Evolutionary conservation across 2,797 vertebrate genomes (phyloP).

Genomic region (Cryptoblepharus egeriae): DNA sequence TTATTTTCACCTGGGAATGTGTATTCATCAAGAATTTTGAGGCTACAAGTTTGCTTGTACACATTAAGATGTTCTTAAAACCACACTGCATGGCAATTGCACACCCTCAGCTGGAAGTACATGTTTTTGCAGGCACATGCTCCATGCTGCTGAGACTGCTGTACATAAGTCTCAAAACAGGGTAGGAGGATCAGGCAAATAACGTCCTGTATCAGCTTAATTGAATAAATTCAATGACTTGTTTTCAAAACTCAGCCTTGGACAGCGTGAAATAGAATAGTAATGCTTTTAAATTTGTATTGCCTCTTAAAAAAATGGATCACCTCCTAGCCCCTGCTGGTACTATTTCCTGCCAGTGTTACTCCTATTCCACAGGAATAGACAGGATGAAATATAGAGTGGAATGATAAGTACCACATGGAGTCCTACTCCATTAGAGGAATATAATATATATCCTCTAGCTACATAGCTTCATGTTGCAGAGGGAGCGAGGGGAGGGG

Average conservation of each 20-base stretch:
- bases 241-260: not conserved
- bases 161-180: not conserved
- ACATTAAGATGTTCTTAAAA: not conserved
- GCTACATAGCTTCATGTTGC: not conserved
- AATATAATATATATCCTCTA: not conserved
- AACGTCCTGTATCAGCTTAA: constrained; percentile 32
- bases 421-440: not conserved
- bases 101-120: not conserved
- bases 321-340: not conserved
- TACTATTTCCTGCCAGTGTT: not conserved
- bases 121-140: not conserved
- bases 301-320: not conserved
- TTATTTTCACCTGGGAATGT: not conserved
- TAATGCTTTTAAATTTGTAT: not conserved
- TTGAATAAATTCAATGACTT: not conserved
- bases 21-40: not conserved
- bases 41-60: not conserved
- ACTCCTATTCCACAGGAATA: not conserved
- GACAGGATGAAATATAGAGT: not conserved
- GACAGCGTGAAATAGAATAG: not conserved
- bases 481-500: too few species aligned
- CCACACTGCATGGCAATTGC: not conserved
- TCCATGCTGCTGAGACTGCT: not conserved
- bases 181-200: constrained; percentile 27
- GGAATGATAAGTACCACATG: not conserved